phyloP scores from a whole-genome alignment of 1,140 invertebrate genomes.

The Orius insidiosus region DNA sequence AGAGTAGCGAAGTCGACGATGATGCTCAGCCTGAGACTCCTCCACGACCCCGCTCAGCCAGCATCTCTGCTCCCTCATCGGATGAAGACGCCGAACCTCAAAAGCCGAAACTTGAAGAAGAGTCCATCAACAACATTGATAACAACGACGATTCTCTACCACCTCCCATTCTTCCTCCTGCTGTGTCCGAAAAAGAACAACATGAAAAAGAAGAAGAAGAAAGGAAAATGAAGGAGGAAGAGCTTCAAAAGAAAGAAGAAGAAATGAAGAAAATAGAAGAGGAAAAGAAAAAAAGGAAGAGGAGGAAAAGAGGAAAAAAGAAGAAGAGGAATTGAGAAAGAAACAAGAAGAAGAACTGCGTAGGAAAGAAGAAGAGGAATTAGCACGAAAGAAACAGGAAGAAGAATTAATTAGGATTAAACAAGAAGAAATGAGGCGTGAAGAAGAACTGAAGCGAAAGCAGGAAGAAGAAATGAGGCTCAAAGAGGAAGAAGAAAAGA shows the following conservation, averaged over 20 bases:
- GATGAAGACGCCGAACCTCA: not conserved
- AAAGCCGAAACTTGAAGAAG: not conserved
- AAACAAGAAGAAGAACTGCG: slow-evolving; percentile 5
- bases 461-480: no score
- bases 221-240: slow-evolving; percentile 1
- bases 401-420: no score
- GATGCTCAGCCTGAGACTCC: not conserved
- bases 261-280: slow-evolving; percentile 1
- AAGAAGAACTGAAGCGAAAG: no score
- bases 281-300: slow-evolving; percentile 7
- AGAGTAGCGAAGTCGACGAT: not conserved
- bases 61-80: not conserved
- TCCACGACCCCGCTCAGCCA: not conserved
- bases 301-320: not conserved
- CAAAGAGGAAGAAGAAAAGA: no score
- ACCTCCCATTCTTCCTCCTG: slow-evolving; percentile 1
- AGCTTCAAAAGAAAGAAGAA: not conserved
- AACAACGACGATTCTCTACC: not conserved
- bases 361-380: not conserved
- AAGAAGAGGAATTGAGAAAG: not conserved
- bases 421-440: no score
- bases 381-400: not conserved
- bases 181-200: not conserved
- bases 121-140: not conserved
- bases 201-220: slow-evolving; percentile 3